Percentiles rank a stretch among this genome's conserved stretches.
phyloP scores from a whole-genome alignment of 2,888 invertebrate genomes.

The Metopia argyrocephala region DNA sequence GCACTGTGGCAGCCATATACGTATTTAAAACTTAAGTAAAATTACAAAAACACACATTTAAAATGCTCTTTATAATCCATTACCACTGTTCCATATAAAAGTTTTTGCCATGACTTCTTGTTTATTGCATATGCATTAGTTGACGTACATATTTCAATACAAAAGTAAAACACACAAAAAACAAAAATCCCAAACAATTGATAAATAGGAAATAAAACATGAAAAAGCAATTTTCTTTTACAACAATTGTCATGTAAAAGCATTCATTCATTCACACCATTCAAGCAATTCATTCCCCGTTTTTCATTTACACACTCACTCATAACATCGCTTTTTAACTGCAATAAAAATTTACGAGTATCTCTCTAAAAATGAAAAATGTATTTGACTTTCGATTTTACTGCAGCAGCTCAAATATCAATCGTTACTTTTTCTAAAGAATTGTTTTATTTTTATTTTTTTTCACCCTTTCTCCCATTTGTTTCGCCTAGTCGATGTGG shows the following conservation, averaged over 20 bases:
- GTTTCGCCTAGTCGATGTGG: neutral
- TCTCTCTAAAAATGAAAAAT: slow-evolving; percentile 37
- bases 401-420: neutral
- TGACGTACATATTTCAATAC: neutral
- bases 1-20: no score
- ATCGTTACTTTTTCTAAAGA: neutral
- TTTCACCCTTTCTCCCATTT: neutral
- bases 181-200: slow-evolving; percentile 10
- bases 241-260: slow-evolving; percentile 56
- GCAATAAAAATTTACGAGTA: slow-evolving; percentile 21
- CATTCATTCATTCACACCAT: slow-evolving; percentile 6
- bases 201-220: slow-evolving; percentile 33
- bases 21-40: no score
- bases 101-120: neutral
- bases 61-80: no score
- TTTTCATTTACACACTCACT: no score
- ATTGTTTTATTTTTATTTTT: neutral
- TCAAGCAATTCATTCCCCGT: neutral
- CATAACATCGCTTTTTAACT: no score
- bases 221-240: slow-evolving; percentile 56
- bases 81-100: neutral
- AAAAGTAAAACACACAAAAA: neutral
- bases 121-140: neutral
- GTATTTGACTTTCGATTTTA: slow-evolving; percentile 33
- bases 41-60: no score